A percentile compares a stretch with the other conserved stretches of the same genome.
Evolutionary conservation across 2,113 vertebrate species (phyloP).

Genomic region (Chaetura pelagica): DNA sequence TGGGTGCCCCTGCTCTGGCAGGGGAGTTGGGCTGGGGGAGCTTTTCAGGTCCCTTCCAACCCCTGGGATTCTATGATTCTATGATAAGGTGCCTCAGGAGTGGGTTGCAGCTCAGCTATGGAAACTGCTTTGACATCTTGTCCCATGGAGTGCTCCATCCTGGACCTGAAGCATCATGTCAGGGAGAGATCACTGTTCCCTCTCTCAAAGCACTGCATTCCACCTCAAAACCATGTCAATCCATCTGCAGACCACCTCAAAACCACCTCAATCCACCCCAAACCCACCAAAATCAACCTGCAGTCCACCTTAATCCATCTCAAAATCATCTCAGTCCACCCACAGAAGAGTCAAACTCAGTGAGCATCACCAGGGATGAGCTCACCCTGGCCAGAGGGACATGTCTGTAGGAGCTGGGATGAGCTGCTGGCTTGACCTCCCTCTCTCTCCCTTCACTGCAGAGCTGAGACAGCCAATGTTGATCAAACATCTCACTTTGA

Average conservation of each 20-base stretch:
- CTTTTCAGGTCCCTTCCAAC: no score
- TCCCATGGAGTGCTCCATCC: background rate
- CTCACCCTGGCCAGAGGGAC: background rate
- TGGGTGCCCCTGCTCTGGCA: no score
- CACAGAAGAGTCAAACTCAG: background rate
- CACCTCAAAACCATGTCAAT: background rate
- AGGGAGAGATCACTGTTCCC: background rate
- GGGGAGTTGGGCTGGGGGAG: no score
- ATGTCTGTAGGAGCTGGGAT: background rate
- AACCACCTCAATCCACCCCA: background rate
- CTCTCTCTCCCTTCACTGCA: background rate
- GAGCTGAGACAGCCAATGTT: background rate
- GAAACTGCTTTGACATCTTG: background rate
- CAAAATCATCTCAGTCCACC: background rate
- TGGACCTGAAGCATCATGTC: background rate
- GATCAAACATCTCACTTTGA: background rate
- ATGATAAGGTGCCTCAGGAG: background rate
- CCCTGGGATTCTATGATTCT: no score
- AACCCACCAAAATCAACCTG: background rate
- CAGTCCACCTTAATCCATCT: background rate
- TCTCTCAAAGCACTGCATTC: no score
- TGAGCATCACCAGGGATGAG: background rate
- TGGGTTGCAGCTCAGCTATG: background rate
- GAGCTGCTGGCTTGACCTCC: background rate
- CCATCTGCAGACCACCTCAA: background rate